Percentiles rank a stretch among this genome's conserved stretches.
Evolutionary conservation across 2,113 vertebrate species (phyloP).

Genomic region (Amphiprion ocellaris): DNA sequence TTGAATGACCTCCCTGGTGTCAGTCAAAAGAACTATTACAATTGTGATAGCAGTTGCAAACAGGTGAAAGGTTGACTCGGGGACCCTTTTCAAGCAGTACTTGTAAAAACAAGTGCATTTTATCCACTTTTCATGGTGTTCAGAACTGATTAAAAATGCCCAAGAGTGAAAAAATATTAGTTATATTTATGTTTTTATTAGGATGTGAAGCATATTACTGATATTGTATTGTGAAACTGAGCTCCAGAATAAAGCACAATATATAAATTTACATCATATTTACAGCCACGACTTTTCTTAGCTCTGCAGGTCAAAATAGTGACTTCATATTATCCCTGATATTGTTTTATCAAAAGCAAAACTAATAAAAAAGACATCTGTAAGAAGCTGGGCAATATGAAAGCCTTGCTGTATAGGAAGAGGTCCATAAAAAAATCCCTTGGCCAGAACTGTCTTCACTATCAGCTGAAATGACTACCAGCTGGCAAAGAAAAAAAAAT

Average conservation of each 20-base stretch:
- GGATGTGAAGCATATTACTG: no score
- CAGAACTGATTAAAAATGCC: background rate
- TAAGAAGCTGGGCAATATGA: constrained; percentile 40
- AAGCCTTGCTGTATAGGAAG: constrained; percentile 32
- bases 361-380: constrained; percentile 20
- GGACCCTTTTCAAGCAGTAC: background rate
- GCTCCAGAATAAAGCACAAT: background rate
- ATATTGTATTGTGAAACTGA: background rate
- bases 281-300: background rate
- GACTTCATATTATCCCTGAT: constrained; percentile 28
- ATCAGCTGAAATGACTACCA: constrained; percentile 73
- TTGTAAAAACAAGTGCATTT: background rate
- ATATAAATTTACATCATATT: background rate
- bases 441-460: constrained; percentile 62
- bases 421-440: constrained; percentile 44
- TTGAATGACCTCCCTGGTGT: constrained; percentile 30
- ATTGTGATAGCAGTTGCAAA: constrained; percentile 12
- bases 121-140: background rate
- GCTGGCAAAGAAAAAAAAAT: constrained; percentile 52
- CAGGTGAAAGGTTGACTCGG: constrained; percentile 27
- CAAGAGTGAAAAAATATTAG: constrained; percentile 1
- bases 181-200: no score
- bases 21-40: constrained; percentile 8
- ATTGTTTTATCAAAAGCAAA: constrained; percentile 36
- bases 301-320: background rate